These are phyloP conservation scores for Rhopilema esculentum DNA, from an alignment of 30 jellyfish, hydroid and myxozoan genomes.

Conservation along the genomic window DNA sequence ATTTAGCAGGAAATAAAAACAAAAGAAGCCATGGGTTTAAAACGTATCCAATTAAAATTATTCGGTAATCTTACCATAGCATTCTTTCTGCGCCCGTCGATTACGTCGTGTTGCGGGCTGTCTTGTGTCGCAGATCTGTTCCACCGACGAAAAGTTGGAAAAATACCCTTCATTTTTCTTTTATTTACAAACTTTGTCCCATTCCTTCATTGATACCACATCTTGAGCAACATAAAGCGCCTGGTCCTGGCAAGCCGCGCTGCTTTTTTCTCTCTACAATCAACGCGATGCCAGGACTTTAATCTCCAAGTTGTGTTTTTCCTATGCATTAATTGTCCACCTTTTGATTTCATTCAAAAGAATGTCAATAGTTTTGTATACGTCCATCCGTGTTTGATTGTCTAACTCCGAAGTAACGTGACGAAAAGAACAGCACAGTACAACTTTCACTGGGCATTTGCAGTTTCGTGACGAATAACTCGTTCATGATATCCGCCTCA, in stretches of 20 bases:
- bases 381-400: background rate
- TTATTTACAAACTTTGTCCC: background rate
- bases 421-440: background rate
- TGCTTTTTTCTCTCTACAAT: background rate
- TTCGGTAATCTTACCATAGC: background rate
- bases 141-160: constrained; percentile 25
- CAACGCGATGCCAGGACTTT: background rate
- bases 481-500: background rate
- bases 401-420: background rate
- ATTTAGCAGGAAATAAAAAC: background rate
- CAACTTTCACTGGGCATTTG: background rate
- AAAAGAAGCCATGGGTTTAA: background rate
- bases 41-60: background rate
- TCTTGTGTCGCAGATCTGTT: background rate
- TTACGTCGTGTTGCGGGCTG: background rate
- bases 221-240: background rate
- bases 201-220: background rate
- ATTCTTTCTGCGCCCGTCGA: background rate
- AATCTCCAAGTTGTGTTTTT: background rate
- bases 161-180: constrained; percentile 1
- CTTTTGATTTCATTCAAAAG: background rate
- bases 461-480: background rate
- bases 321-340: background rate
- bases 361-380: background rate
- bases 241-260: background rate